Evolutionary conservation across 2,797 vertebrate genomes (phyloP).

Genomic region (Heteromormyrus szaboi): DNA sequence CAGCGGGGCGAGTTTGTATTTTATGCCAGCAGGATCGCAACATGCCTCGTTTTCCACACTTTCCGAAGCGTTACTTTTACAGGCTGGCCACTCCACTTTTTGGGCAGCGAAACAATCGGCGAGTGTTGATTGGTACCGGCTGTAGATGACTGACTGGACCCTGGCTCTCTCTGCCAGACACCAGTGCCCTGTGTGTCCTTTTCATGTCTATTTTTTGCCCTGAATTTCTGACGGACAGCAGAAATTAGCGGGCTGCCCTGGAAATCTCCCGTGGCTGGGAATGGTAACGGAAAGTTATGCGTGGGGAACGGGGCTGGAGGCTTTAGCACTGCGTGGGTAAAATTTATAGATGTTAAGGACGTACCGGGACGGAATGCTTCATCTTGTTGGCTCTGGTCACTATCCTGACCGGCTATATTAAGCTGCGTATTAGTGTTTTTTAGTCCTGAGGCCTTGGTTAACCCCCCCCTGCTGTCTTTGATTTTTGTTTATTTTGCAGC

Average conservation of each 20-base stretch:
- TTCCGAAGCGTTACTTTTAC: constrained; percentile 10
- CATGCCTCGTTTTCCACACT: background rate
- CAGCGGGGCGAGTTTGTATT: constrained; percentile 17
- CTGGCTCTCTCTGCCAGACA: background rate
- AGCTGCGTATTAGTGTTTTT: background rate
- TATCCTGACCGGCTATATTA: background rate
- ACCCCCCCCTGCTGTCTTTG: background rate
- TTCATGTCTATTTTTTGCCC: background rate
- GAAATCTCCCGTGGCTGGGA: background rate
- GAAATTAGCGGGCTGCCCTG: background rate
- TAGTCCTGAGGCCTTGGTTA: constrained; percentile 3
- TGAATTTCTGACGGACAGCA: background rate
- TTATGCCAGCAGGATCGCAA: background rate
- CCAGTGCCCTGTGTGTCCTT: background rate
- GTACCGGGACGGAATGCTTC: background rate
- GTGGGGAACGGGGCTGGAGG: background rate
- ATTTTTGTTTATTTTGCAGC: constrained; percentile 29
- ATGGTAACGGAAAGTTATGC: background rate
- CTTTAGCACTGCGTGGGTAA: background rate
- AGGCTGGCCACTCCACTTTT: background rate
- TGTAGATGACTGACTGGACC: background rate
- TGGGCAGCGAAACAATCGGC: background rate
- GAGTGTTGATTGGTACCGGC: background rate
- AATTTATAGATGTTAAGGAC: background rate
- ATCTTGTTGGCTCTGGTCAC: background rate